phyloP scores from a whole-genome alignment of 2,888 invertebrate species.

The Agrotis ipsilon region DNA sequence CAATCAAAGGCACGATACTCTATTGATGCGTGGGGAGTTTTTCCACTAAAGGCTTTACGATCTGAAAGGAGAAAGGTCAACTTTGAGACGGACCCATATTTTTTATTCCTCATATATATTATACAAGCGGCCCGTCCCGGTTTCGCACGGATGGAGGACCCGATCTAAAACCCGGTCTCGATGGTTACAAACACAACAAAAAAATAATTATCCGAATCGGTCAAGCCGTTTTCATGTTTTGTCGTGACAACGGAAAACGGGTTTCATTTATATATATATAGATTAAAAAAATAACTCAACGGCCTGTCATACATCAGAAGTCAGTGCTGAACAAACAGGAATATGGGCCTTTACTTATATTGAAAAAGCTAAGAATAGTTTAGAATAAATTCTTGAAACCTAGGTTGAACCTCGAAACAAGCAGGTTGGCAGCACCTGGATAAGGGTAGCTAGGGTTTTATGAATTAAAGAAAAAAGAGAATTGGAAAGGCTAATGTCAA shows the following conservation, averaged over 20 bases:
- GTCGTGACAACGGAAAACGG: no score
- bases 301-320: slow-evolving; percentile 8
- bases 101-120: slow-evolving; percentile 39
- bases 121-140: no score
- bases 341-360: slow-evolving; percentile 10
- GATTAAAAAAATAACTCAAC: slow-evolving; percentile 21
- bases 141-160: no score
- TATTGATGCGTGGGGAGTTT: slow-evolving; percentile 41
- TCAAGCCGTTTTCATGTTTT: no score
- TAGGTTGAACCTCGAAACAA: no score
- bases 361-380: slow-evolving; percentile 3
- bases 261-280: no score
- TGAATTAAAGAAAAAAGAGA: neutral
- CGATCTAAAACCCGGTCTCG: no score
- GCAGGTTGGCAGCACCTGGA: neutral
- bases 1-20: slow-evolving; percentile 31
- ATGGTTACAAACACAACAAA: no score
- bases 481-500: neutral
- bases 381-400: slow-evolving; percentile 1
- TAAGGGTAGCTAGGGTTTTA: no score
- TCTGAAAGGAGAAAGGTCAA: slow-evolving; percentile 28
- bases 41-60: slow-evolving; percentile 12
- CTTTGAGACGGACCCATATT: slow-evolving; percentile 13
- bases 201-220: no score
- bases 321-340: slow-evolving; percentile 14